phyloP scores from a whole-genome alignment of 2,888 invertebrate genomes.

The Onchidella celtica region DNA sequence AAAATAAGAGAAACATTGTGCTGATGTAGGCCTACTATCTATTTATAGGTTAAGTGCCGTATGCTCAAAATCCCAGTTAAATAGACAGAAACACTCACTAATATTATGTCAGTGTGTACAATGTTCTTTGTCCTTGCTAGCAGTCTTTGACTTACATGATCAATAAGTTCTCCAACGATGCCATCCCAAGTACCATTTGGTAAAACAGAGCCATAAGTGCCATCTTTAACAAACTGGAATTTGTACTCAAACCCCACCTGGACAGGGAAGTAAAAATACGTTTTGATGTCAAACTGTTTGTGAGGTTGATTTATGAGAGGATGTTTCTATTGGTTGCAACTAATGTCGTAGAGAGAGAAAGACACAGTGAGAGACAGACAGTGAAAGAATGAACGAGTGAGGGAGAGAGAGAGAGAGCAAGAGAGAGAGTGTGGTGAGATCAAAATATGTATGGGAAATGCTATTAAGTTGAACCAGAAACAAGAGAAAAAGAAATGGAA shows the following conservation, averaged over 20 bases:
- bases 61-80: too few species aligned
- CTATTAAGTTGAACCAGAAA: neutral
- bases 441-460: neutral
- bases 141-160: conserved; percentile 75
- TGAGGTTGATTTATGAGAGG: too few species aligned
- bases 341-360: too few species aligned
- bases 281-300: too few species aligned
- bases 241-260: conserved; percentile 76
- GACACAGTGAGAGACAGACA: neutral
- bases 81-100: too few species aligned
- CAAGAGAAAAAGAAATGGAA: neutral
- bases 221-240: conserved; percentile 71
- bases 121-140: too few species aligned
- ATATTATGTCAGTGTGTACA: too few species aligned
- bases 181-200: conserved; percentile 77
- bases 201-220: conserved; percentile 67
- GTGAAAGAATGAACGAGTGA: neutral
- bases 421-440: conserved; percentile 10
- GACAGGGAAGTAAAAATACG: neutral
- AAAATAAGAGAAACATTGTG: too few species aligned
- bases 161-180: conserved; percentile 79
- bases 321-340: too few species aligned
- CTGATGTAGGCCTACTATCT: too few species aligned
- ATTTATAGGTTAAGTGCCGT: too few species aligned
- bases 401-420: neutral